Conservation (phyloP, 1,140 invertebrate genomes). For the Aphelinus certus region DNA sequence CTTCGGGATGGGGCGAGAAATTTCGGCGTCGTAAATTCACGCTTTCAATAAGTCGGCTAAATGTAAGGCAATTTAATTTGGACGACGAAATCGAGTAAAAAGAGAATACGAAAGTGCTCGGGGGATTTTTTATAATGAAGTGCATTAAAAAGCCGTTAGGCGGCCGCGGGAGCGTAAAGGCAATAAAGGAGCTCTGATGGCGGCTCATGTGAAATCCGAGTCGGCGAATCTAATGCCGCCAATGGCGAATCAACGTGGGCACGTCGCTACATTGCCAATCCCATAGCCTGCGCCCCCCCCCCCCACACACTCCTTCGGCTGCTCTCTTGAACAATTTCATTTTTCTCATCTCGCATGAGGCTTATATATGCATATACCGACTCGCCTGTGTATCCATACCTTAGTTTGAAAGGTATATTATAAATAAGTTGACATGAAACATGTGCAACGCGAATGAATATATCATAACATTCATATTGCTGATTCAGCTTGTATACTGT, state of each 20-base stretch:
- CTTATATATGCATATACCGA: too few species aligned
- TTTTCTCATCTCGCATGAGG: too few species aligned
- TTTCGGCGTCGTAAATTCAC: slow-evolving; percentile 18
- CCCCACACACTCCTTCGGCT: too few species aligned
- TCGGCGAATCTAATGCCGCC: slow-evolving; percentile 61
- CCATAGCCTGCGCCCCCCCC: too few species aligned
- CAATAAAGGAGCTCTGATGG: slow-evolving; percentile 26
- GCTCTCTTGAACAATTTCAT: too few species aligned
- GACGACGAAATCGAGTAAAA: slow-evolving; percentile 11
- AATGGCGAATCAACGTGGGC: slow-evolving; percentile 57
- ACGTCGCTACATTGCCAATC: slow-evolving; percentile 34
- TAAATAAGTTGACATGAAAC: too few species aligned
- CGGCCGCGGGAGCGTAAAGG: slow-evolving; percentile 3
- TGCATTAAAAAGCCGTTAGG: slow-evolving; percentile 30
- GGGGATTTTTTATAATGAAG: slow-evolving; percentile 18
- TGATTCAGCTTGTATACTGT: too few species aligned
- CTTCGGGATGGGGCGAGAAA: slow-evolving; percentile 8
- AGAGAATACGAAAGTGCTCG: slow-evolving; percentile 18
- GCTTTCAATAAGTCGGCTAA: slow-evolving; percentile 32
- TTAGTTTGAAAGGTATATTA: too few species aligned
- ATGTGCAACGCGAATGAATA: too few species aligned
- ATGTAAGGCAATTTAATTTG: slow-evolving; percentile 19
- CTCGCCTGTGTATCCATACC: too few species aligned
- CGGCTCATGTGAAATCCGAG: slow-evolving; percentile 59
- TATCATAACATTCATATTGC: too few species aligned